A percentile compares a stretch with the other conserved stretches of the same genome.
phyloP scores from a whole-genome alignment of 2,888 invertebrate genomes.

The Corbicula japonica region DNA sequence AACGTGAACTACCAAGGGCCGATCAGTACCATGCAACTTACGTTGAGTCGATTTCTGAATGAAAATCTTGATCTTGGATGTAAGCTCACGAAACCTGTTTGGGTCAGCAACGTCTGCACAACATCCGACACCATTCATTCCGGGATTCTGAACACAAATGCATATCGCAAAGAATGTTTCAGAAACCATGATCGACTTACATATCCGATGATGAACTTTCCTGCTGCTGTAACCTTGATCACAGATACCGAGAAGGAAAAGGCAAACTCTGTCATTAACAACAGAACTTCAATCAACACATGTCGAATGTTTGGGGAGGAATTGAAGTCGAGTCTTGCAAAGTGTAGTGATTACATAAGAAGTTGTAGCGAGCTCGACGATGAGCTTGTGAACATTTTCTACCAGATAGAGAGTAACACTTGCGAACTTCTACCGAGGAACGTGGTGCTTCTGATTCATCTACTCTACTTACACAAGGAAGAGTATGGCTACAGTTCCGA shows the following conservation, averaged over 20 bases:
- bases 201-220: slow-evolving; percentile 26
- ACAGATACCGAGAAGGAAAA: background rate
- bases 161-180: slow-evolving; percentile 8
- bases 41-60: slow-evolving; percentile 25
- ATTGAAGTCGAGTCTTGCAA: slow-evolving; percentile 1
- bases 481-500: slow-evolving; percentile 2
- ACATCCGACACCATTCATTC: background rate
- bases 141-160: slow-evolving; percentile 20
- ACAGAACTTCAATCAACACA: slow-evolving; percentile 32
- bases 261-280: slow-evolving; percentile 21
- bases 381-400: slow-evolving; percentile 8
- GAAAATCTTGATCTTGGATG: slow-evolving; percentile 14
- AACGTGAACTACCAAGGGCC: slow-evolving; percentile 31
- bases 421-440: slow-evolving; percentile 24
- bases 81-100: slow-evolving; percentile 6
- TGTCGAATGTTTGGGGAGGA: slow-evolving; percentile 31
- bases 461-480: slow-evolving; percentile 13
- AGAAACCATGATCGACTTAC: slow-evolving; percentile 4
- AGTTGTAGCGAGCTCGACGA: slow-evolving; percentile 11
- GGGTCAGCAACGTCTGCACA: slow-evolving; percentile 17
- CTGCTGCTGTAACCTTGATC: slow-evolving; percentile 18
- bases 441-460: slow-evolving; percentile 15
- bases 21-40: slow-evolving; percentile 10
- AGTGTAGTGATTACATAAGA: slow-evolving; percentile 10
- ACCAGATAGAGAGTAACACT: slow-evolving; percentile 12